These are phyloP conservation scores for Polylopha cassiicola DNA, from an alignment of 2,888 invertebrate species.

Conservation along the genomic window DNA sequence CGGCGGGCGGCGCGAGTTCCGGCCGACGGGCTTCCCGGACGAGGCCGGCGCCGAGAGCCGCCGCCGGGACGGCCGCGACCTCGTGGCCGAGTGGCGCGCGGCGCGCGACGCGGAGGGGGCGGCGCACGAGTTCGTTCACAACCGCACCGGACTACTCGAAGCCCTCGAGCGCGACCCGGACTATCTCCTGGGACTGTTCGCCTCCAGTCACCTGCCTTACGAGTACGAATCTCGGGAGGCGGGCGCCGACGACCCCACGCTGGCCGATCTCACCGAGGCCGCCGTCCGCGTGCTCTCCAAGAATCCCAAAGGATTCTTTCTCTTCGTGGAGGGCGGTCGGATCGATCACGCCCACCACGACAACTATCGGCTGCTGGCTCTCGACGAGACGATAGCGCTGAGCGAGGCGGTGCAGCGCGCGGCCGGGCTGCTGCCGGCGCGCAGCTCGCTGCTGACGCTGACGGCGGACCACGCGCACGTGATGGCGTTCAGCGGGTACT, in stretches of 20 bases:
- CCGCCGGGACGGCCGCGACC: conserved; percentile 78
- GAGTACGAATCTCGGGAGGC: conserved; percentile 70
- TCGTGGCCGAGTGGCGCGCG: conserved; percentile 81
- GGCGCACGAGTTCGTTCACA: conserved; percentile 74
- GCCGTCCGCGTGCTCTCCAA: conserved; percentile 83
- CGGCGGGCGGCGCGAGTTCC: conserved; percentile 82
- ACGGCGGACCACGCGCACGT: conserved; percentile 88
- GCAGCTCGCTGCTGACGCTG: conserved; percentile 87
- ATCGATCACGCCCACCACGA: conserved; percentile 84
- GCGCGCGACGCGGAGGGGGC: conserved; percentile 55
- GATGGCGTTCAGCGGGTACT: conserved; percentile 82
- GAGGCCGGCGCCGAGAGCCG: conserved; percentile 64
- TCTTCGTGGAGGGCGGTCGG: conserved; percentile 85
- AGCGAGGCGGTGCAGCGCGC: conserved; percentile 77
- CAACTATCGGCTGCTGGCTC: conserved; percentile 73
- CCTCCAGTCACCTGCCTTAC: conserved; percentile 80
- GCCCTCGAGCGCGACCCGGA: conserved; percentile 60
- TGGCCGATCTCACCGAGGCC: conserved; percentile 71
- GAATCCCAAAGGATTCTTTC: conserved; percentile 82
- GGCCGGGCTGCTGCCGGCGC: conserved; percentile 48
- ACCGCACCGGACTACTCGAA: conserved; percentile 73
- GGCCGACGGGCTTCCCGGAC: conserved; percentile 73
- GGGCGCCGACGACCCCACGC: conserved; percentile 46
- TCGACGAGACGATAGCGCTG: conserved; percentile 83
- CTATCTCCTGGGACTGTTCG: conserved; percentile 80